phyloP scores from a whole-genome alignment of 2,888 invertebrate species.

The Salticus scenicus region DNA sequence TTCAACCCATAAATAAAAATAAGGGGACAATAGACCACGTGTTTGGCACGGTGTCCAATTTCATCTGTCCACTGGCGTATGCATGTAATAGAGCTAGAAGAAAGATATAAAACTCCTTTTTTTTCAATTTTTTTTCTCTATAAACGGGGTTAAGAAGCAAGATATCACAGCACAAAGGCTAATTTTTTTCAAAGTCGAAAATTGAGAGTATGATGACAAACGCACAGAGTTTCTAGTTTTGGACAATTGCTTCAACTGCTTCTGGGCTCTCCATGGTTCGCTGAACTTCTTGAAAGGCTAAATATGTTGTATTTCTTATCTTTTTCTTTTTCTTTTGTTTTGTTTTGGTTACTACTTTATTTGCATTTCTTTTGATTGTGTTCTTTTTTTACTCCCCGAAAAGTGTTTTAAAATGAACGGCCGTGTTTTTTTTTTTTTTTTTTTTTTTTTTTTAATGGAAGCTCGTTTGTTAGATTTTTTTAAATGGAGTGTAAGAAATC shows the following conservation, averaged over 20 bases:
- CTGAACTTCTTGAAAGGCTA: conserved; percentile 48
- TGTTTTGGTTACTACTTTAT: too few species aligned
- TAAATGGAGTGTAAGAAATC: too few species aligned
- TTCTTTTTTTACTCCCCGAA: not conserved
- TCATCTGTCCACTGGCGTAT: not conserved
- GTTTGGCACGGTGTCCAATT: conserved; percentile 29
- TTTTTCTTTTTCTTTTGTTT: not conserved
- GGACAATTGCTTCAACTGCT: conserved; percentile 45
- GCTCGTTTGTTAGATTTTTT: too few species aligned
- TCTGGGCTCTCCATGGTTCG: conserved; percentile 41
- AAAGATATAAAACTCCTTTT: not conserved
- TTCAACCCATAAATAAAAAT: conserved; percentile 52
- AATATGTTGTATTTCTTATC: conserved; percentile 27
- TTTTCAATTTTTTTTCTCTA: not conserved
- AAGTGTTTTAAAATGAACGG: conserved; percentile 33
- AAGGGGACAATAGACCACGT: conserved; percentile 55
- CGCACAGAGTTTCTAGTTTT: conserved; percentile 21
- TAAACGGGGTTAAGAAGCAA: conserved; percentile 59
- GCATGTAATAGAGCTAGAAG: not conserved
- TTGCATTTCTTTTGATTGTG: too few species aligned
- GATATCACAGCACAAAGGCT: conserved; percentile 41
- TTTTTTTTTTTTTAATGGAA: not conserved
- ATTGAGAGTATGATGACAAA: conserved; percentile 38
- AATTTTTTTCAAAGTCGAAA: conserved; percentile 25
- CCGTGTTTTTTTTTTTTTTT: not conserved